Evolutionary conservation across 2,888 invertebrate species (phyloP).

Genomic region (Periphyllus acericola): DNA sequence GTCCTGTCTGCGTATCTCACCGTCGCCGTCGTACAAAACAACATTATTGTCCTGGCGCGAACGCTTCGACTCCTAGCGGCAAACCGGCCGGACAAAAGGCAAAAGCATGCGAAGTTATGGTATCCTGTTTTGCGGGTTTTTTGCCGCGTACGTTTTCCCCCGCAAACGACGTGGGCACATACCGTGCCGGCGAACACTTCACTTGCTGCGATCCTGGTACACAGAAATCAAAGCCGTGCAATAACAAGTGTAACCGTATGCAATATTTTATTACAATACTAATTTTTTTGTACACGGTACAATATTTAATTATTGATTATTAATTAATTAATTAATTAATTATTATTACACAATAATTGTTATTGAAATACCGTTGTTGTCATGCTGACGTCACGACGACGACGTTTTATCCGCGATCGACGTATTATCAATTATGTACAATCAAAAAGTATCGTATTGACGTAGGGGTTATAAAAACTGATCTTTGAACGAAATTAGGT

Average conservation of each 20-base stretch:
- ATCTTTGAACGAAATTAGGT: no score
- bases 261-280: background rate
- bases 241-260: background rate
- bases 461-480: no score
- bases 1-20: no score
- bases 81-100: background rate
- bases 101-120: background rate
- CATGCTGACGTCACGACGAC: no score
- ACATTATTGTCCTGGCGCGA: no score
- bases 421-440: no score
- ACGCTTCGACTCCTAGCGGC: no score
- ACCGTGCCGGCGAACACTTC: background rate
- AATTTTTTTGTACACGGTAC: background rate
- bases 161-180: background rate
- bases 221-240: slow-evolving; percentile 44
- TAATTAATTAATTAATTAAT: no score
- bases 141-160: slow-evolving; percentile 4
- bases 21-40: background rate
- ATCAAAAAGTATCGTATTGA: no score
- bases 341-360: background rate
- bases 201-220: slow-evolving; percentile 14
- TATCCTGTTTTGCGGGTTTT: slow-evolving; percentile 26
- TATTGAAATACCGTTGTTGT: background rate
- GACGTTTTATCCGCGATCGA: no score
- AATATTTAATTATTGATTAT: no score